Evolutionary conservation across 2,888 invertebrate species (phyloP).

Genomic region (Tetheella fluctuosa): DNA sequence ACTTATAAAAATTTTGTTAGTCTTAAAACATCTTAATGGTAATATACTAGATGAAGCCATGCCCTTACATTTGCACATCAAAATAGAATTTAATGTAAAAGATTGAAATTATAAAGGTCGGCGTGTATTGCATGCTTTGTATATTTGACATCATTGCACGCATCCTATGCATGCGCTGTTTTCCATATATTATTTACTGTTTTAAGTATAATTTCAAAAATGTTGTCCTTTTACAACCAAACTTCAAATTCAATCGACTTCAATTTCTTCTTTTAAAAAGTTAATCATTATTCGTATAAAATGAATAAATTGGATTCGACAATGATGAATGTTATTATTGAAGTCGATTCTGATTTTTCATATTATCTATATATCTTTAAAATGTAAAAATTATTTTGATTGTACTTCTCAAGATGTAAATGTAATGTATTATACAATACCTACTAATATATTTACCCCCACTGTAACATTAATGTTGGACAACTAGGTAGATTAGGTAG

Average conservation of each 20-base stretch:
- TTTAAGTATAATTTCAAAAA: background rate
- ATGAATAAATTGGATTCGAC: background rate
- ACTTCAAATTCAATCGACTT: too few relatives aligned
- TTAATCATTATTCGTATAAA: background rate
- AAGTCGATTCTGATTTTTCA: constrained; percentile 34
- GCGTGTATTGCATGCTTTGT: constrained; percentile 60
- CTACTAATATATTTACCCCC: constrained; percentile 7
- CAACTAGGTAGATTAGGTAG: background rate
- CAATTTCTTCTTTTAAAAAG: constrained; percentile 17
- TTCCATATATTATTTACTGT: constrained; percentile 24
- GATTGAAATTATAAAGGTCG: constrained; percentile 47
- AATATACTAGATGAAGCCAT: constrained; percentile 22
- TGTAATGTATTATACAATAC: background rate
- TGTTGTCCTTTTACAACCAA: constrained; percentile 13
- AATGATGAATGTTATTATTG: constrained; percentile 19
- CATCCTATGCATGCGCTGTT: constrained; percentile 65
- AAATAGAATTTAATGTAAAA: background rate
- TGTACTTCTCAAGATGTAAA: background rate
- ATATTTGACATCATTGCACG: constrained; percentile 56
- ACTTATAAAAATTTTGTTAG: too few relatives aligned
- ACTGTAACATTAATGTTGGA: constrained; percentile 1
- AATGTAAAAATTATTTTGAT: background rate
- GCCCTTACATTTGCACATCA: constrained; percentile 22
- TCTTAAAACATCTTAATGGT: too few relatives aligned
- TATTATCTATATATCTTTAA: too few relatives aligned